Evolutionary conservation across 92 coral and sea anemone species (phyloP), one percentile per base, ranked within the genome.

Genomic region (Actinostola sp.): DNA sequence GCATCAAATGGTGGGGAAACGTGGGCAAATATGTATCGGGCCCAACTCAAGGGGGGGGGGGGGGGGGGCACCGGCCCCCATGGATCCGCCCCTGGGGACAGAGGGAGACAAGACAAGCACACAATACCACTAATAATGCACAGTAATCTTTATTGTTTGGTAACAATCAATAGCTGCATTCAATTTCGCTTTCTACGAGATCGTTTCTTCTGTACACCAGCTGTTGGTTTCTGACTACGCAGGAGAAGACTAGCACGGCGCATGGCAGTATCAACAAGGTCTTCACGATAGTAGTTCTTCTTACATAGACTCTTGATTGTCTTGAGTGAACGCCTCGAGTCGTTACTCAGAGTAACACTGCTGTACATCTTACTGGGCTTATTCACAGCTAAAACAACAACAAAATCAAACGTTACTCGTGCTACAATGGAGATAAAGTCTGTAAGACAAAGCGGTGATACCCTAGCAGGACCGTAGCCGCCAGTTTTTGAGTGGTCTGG

Each of bases 181-280:
- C 44, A 68, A 52, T 84, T 90, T 73, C 97, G 97, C 97, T 95
- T 95, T 92, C 93, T 91, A 78, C 91, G 95, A 48, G 97, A 76
- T 74, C 99, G 90, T 72, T 89, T 92, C 88, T 91, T 91, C 84
- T 95, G 95, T 36, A 91, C 93, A 54, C 89, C 90, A 72, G 95
- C 91, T 31, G 88, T 69, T 15, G 99, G 86, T 76, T 83, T 88
- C 81, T 95, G 99, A 76, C 99, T 95, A 71, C 96, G 90, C 48
- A 95, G 73, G 76, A 92, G 67, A 63, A 92, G 97, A 73, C 91
- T 82, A 2, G 99, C 86, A 41, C 99, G 84, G 78, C 89, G 92
- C 27, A 88, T 79, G 5, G 99, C 99, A 54, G 90, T 90, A 76
- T 91, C 92, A 63, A 92, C 70, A 34, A 95, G 78, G 50, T 95